Percentiles rank a stretch among this genome's conserved stretches.
Conservation (phyloP, 1,140 invertebrate genomes). For the Parasteatoda tepidariorum region DNA sequence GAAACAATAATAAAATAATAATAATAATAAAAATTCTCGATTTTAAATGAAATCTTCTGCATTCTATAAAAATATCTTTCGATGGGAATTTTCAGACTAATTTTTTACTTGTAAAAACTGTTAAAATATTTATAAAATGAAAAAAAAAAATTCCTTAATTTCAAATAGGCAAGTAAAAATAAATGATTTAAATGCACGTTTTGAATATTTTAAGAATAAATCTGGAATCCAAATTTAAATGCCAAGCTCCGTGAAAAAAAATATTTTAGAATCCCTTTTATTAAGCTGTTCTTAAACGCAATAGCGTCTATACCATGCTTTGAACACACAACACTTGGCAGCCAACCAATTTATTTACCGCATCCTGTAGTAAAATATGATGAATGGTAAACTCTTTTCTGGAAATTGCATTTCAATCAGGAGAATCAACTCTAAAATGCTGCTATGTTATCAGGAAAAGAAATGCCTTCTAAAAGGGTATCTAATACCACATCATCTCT, state of each 20-base stretch:
- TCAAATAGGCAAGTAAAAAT: not conserved
- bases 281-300: not conserved
- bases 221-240: not conserved
- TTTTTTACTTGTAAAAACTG: too few species aligned
- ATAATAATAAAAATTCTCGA: too few species aligned
- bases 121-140: too few species aligned
- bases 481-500: not conserved
- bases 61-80: too few species aligned
- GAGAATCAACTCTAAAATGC: conserved; percentile 10
- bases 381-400: conserved; percentile 37
- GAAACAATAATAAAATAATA: too few species aligned
- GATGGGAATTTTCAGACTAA: too few species aligned
- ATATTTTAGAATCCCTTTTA: not conserved
- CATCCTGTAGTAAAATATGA: conserved; percentile 28
- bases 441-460: not conserved
- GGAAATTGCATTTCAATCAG: conserved; percentile 57
- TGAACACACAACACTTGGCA: not conserved
- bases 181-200: not conserved
- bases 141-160: not conserved
- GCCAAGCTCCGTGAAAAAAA: not conserved
- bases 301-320: not conserved
- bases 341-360: not conserved
- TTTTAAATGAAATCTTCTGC: too few species aligned
- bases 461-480: not conserved
- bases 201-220: not conserved